These are phyloP conservation scores for Monochamus alternatus DNA, from an alignment of 2,888 invertebrate genomes.

Conservation along the genomic window DNA sequence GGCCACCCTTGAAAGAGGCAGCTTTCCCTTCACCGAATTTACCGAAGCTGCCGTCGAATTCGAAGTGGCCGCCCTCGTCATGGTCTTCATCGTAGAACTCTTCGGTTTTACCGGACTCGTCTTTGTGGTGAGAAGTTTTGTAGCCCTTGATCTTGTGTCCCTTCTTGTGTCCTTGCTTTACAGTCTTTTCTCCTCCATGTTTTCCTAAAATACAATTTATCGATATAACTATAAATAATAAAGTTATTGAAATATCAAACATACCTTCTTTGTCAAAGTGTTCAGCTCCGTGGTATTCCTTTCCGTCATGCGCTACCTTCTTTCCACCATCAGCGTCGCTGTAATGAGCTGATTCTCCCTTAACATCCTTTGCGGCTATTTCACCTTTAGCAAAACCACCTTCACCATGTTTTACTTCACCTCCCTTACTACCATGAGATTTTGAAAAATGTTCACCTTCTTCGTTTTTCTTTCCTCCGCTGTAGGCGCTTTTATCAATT, in stretches of 20 bases:
- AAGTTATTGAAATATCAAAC: not conserved
- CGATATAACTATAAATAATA: not conserved
- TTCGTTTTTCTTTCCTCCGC: constrained; percentile 74
- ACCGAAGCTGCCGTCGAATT: constrained; percentile 74
- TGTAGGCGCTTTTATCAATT: constrained; percentile 75
- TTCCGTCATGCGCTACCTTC: constrained; percentile 76
- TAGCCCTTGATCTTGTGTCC: constrained; percentile 80
- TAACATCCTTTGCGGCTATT: constrained; percentile 68
- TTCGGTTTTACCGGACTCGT: constrained; percentile 78
- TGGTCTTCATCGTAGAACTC: constrained; percentile 79
- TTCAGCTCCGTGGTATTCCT: constrained; percentile 75
- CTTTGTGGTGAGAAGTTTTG: constrained; percentile 79
- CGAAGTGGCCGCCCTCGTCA: constrained; percentile 76
- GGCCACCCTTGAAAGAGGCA: constrained; percentile 76
- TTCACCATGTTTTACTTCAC: constrained; percentile 74
- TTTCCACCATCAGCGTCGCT: constrained; percentile 76
- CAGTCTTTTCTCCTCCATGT: constrained; percentile 74
- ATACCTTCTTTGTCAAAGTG: constrained; percentile 75
- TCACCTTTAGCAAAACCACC: constrained; percentile 72
- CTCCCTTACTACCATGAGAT: constrained; percentile 74
- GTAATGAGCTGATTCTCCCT: constrained; percentile 73
- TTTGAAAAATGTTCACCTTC: constrained; percentile 74
- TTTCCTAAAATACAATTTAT: constrained; percentile 64
- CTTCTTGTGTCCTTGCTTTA: constrained; percentile 77
- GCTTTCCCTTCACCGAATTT: constrained; percentile 75